Evolutionary conservation across 2,113 vertebrate species (phyloP).

Genomic region (Canis aureus): DNA sequence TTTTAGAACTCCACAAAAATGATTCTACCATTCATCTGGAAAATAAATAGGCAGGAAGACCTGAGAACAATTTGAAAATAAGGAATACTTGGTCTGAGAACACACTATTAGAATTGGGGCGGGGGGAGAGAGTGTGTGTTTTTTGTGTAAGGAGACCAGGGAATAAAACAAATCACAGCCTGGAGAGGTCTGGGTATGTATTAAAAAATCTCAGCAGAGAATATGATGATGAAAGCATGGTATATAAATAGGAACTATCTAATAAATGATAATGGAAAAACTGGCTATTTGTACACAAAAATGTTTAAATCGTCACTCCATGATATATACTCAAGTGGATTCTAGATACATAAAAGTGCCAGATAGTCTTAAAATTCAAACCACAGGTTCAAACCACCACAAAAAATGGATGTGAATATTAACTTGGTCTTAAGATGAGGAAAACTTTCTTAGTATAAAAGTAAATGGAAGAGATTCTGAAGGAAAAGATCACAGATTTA

Average conservation of each 20-base stretch:
- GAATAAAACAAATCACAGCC: neutral
- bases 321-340: neutral
- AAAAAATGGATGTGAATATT: neutral
- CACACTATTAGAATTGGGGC: neutral
- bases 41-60: conserved; percentile 67
- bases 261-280: neutral
- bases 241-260: neutral
- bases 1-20: conserved; percentile 59
- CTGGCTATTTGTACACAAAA: conserved; percentile 18
- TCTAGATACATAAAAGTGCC: neutral
- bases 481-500: neutral
- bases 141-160: neutral
- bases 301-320: neutral
- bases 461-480: neutral
- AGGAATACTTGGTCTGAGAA: conserved; percentile 44
- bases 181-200: neutral
- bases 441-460: neutral
- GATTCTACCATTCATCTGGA: conserved; percentile 63
- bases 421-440: conserved; percentile 9
- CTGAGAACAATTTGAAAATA: conserved; percentile 49
- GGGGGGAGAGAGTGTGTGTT: neutral
- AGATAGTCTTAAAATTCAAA: conserved; percentile 44
- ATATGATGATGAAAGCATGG: neutral
- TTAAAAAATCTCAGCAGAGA: neutral
- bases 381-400: neutral